phyloP scores from a whole-genome alignment of 2,888 invertebrate genomes.

The Sarcophaga subvicina region DNA sequence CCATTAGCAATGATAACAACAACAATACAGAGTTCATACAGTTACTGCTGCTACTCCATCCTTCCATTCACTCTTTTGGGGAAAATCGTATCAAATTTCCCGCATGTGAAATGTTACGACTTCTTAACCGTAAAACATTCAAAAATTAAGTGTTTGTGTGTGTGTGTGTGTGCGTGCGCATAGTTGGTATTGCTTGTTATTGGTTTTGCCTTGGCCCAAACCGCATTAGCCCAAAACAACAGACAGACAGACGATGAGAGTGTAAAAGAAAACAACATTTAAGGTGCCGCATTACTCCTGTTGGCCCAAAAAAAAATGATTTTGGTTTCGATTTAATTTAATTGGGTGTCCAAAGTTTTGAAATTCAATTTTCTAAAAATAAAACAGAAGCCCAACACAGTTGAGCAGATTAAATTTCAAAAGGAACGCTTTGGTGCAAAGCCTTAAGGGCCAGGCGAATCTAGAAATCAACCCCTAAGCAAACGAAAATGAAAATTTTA shows the following conservation, averaged over 20 bases:
- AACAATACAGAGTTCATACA: too few species aligned
- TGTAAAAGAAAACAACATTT: neutral
- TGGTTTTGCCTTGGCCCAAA: constrained; percentile 2
- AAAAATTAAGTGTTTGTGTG: neutral
- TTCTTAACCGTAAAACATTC: neutral
- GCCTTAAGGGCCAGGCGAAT: neutral
- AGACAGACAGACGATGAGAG: neutral
- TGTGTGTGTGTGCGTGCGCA: neutral
- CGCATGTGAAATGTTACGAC: neutral
- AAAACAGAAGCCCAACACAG: constrained; percentile 2
- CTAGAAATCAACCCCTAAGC: neutral
- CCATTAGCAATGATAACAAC: neutral
- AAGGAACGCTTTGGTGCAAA: neutral
- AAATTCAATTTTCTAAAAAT: neutral
- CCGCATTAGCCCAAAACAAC: constrained; percentile 41
- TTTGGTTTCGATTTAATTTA: neutral
- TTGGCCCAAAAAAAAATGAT: neutral
- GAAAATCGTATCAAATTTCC: constrained; percentile 55
- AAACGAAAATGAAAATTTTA: neutral
- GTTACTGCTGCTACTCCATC: constrained; percentile 14
- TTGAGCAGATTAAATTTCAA: neutral
- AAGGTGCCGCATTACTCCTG: constrained; percentile 4
- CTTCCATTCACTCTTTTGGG: constrained; percentile 6
- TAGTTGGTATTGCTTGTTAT: neutral
- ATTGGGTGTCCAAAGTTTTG: neutral